Base-by-base conservation (phyloP, 1,140 invertebrate species). In the Penaeus indicus region DNA sequence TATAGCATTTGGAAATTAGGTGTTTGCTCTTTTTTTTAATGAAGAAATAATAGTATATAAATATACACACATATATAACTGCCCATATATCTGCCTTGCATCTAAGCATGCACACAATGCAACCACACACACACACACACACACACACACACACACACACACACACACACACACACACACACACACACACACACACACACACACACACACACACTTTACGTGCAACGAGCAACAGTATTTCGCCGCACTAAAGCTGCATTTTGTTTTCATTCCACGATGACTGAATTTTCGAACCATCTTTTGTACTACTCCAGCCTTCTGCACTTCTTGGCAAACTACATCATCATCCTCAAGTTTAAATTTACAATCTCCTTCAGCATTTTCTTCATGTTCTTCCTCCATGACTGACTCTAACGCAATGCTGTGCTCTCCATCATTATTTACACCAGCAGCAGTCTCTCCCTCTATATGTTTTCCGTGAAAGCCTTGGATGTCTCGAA, bases 401-500 rank as follows among this genome's bases (percentile, higher is more conserved):
- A 32, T 21, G 27, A 61, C 61, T 83, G 25, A 54, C 11, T 83
- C 80, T 32, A 63, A 21, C 4, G 16, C 19, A 54, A 54, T 54
- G 54, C 54, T 54, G 10, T 54, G 11, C 5, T 54, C 54, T 54
- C 54, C 54, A 54, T 54, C 54, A 54, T 54, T 54, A 54, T 54
- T 54, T 54, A 54, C 8, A 54, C 54, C 54, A 54, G 54, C 72
- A 84, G 62, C 27, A 25, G 22, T n/a, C 8, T 38, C 61, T 79
- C 64, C 62, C n/a, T 63, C 38, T 84, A 88, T 61, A 88, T 18
- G 18, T 72, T 75, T 25, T 84, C 87, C 27, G 67, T 84, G 32
- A 67, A 64, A 3, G 87, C 54, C 8, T 63, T 75, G 8, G 63
- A 82, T 13, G 81, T 91, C 78, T 95, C 94, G 93, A 95, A 95